These are phyloP conservation scores for Corythaeola cristata DNA, from an alignment of 2,113 vertebrate genomes.

Conservation along the genomic window DNA sequence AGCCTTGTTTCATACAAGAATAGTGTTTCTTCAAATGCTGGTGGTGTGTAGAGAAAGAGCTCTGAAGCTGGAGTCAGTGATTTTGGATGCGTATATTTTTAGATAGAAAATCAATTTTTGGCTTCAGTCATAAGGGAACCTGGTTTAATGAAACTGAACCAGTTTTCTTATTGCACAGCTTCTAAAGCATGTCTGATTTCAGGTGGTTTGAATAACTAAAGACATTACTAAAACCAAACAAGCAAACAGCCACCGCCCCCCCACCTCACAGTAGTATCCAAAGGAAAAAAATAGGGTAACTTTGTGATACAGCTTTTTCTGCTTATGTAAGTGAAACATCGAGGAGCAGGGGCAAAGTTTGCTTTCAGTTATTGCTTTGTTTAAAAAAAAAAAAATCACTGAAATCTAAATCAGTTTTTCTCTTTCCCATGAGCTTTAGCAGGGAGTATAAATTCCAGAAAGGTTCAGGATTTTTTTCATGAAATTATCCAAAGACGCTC, in stretches of 20 bases:
- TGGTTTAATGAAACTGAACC: background rate
- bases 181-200: background rate
- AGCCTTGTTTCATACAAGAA: background rate
- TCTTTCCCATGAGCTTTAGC: background rate
- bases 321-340: background rate
- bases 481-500: background rate
- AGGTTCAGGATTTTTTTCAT: background rate
- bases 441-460: background rate
- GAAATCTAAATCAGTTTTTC: background rate
- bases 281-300: background rate
- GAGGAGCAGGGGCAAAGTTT: background rate
- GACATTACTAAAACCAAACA: background rate
- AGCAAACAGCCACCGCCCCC: background rate
- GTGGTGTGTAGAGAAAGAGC: background rate
- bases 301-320: background rate
- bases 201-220: background rate
- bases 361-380: background rate
- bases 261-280: background rate
- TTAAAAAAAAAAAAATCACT: background rate
- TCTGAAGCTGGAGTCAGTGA: background rate
- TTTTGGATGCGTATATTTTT: background rate
- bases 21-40: background rate
- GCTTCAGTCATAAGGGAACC: background rate
- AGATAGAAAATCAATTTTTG: background rate
- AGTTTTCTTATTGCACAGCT: background rate